These are phyloP conservation scores for Anthrax anthrax DNA, from an alignment of 2,888 invertebrate genomes.

Conservation along the genomic window DNA sequence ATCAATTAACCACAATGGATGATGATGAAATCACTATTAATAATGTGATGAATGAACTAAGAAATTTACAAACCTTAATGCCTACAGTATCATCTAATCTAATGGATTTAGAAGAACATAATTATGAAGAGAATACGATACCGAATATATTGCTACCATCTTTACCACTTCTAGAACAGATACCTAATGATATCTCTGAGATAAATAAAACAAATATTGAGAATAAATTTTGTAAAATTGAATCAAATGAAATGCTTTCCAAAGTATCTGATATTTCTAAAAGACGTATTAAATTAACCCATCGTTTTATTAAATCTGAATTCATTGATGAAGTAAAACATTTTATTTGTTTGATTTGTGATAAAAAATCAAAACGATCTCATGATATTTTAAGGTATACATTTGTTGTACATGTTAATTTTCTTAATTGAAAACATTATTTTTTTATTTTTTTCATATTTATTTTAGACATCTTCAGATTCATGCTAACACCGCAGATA, in stretches of 20 bases:
- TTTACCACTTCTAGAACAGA: not conserved
- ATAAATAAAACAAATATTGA: not conserved
- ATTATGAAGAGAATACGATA: too few relatives aligned
- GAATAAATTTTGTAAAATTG: not conserved
- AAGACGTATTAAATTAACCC: conserved; percentile 12
- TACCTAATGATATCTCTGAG: not conserved
- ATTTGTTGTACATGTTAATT: not conserved
- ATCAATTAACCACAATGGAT: not conserved
- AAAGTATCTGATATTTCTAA: conserved; percentile 10
- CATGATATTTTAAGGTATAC: conserved; percentile 21
- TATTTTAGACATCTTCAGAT: conserved; percentile 18
- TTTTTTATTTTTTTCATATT: not conserved
- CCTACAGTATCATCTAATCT: not conserved
- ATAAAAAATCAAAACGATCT: conserved; percentile 18
- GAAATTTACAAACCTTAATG: not conserved
- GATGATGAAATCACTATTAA: conserved; percentile 7
- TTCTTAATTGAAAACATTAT: not conserved
- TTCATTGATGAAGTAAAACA: conserved; percentile 9
- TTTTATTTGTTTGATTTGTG: conserved; percentile 20
- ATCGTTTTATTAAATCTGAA: conserved; percentile 13
- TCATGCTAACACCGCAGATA: conserved; percentile 19
- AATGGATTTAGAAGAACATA: too few relatives aligned
- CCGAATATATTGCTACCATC: too few relatives aligned
- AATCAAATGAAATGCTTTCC: not conserved
- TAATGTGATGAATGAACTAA: conserved; percentile 8